Evolutionary conservation across 2,113 vertebrate genomes (phyloP), one percentile per base, ranked within the genome.

Genomic region (Lathamus discolor): DNA sequence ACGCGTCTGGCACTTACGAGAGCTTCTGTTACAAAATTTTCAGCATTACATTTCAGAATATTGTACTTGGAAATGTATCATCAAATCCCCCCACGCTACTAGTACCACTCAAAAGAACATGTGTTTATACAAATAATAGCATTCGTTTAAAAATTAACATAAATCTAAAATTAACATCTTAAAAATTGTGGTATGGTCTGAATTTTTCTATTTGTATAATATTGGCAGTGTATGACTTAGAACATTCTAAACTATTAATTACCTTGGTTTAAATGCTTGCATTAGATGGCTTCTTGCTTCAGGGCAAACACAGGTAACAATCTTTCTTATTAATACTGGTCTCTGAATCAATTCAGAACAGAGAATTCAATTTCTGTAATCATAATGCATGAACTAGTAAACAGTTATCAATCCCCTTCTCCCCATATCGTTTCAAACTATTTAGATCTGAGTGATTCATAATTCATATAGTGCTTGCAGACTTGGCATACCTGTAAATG

Each of bases 1-100:
- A 13, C 4, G 0, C 12, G 6, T 2, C 19, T 4, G 8, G 41
- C 17, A 17, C 31, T 37, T 31, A 4, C 1, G 14, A 75, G 10
- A 49, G 5, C 12, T 31, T 5, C 7, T 24, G 17, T 12, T 43
- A 64, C 19, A 8, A 33, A 5, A 13, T 10, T 16, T 16, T 43
- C 39, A 35, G 22, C 7, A 43, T 43, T n/a, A 5, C 10, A 16
- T 51, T 77, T 48, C 9, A 27, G 33, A 62, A 67, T 17, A 68
- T 4, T 5, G 25, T 7, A 27, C 19, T 46, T 39, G 44, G 28
- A n/a, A 55, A 49, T 8, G 10, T 10, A 25, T 11, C 17, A 39
- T 14, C 66, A 44, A 41, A 24, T 13, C 37, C 5, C 35, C 67
- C 29, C 23, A 11, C 11, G n/a, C 44, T 85, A 51, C 12, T 11